phyloP scores from a whole-genome alignment of 1,140 invertebrate genomes.

The Dendroctonus valens region DNA sequence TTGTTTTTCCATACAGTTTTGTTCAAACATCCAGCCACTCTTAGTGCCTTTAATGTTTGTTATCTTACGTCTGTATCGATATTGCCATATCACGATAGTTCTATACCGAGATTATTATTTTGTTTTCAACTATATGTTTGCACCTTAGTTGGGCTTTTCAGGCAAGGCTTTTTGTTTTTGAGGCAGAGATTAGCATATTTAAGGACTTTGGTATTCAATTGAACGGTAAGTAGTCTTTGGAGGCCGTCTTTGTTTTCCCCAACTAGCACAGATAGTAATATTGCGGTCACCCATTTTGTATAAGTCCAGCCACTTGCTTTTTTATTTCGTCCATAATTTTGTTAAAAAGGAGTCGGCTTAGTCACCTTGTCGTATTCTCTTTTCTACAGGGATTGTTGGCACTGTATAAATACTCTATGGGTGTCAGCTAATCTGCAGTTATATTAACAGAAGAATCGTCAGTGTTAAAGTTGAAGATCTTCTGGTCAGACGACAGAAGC shows the following conservation, averaged over 20 bases:
- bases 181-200: neutral
- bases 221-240: no score
- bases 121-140: neutral
- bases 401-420: no score
- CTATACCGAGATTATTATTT: neutral
- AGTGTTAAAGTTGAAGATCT: no score
- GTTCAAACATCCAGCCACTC: constrained; percentile 11
- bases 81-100: neutral
- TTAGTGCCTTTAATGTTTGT: constrained; percentile 8
- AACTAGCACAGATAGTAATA: constrained; percentile 13
- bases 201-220: neutral
- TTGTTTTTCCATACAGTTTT: constrained; percentile 14
- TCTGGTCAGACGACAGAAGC: no score
- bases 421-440: no score
- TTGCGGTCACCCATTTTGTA: constrained; percentile 16
- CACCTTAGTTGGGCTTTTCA: neutral
- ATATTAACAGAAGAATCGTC: no score
- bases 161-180: neutral
- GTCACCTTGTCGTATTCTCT: no score
- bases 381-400: no score
- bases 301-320: no score
- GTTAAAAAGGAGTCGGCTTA: no score
- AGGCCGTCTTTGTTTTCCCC: no score
- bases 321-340: no score
- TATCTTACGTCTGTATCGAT: constrained; percentile 5